Evolutionary conservation across 1,140 invertebrate genomes (phyloP).

Genomic region (silkworm (Bombyx mori)): DNA sequence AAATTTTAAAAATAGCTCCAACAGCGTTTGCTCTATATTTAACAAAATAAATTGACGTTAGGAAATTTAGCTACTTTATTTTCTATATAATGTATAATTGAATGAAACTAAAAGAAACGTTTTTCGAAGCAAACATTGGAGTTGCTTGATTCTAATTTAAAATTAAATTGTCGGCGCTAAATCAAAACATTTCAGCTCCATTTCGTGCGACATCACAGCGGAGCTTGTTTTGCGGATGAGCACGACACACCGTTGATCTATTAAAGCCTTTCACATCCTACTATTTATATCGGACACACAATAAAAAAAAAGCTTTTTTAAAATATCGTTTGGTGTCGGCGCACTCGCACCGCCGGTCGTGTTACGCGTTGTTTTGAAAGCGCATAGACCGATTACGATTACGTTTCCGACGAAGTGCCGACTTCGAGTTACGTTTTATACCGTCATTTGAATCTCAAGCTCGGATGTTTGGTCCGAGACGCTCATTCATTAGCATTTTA

Average conservation of each 20-base stretch:
- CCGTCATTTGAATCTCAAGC: conserved; percentile 65
- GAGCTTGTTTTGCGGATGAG: no score
- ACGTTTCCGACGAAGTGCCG: conserved; percentile 65
- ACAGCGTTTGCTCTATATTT: no score
- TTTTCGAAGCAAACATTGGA: no score
- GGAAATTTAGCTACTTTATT: no score
- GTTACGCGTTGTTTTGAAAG: conserved; percentile 67
- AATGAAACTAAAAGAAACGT: no score
- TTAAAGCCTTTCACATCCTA: background rate
- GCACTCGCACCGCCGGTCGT: conserved; percentile 43
- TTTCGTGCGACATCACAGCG: no score
- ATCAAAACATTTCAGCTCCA: no score
- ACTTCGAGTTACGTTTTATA: conserved; percentile 67
- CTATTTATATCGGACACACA: conserved; percentile 27
- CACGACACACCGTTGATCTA: background rate
- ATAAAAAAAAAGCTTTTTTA: conserved; percentile 57
- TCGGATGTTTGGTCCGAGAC: conserved; percentile 66
- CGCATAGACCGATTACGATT: conserved; percentile 57
- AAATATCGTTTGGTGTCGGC: conserved; percentile 51
- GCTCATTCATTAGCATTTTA: conserved; percentile 70
- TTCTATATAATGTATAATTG: no score
- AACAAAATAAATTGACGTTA: no score
- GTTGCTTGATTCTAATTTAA: no score
- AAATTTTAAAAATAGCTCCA: no score
- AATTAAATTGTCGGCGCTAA: no score